These are phyloP conservation scores for Miichthys miiuy DNA, from an alignment of 2,797 vertebrate species.

Conservation along the genomic window DNA sequence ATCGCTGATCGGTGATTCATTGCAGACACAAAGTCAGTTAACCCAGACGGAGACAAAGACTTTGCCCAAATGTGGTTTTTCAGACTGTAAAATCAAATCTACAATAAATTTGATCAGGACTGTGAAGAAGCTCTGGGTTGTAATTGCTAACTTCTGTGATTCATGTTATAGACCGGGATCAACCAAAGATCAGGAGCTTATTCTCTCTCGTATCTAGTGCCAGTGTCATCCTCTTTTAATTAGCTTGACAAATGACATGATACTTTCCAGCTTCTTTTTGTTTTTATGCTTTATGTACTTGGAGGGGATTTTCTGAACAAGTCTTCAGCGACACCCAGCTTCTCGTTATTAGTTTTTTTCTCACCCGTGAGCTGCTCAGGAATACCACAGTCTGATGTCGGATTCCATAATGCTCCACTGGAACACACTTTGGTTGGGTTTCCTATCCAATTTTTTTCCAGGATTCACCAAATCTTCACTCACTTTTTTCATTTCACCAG, in stretches of 20 bases:
- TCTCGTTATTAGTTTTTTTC: background rate
- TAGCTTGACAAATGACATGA: conserved; percentile 33
- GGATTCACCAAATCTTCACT: conserved; percentile 32
- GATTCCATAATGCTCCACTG: conserved; percentile 4
- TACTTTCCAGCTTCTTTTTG: conserved; percentile 12
- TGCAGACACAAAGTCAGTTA: conserved; percentile 15
- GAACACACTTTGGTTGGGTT: conserved; percentile 25
- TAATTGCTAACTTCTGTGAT: background rate
- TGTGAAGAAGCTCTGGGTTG: background rate
- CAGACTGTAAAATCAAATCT: background rate
- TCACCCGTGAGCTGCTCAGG: conserved; percentile 10
- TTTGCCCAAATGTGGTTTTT: background rate
- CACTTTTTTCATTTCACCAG: conserved; percentile 26
- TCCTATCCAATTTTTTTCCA: conserved; percentile 38
- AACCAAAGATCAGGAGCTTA: background rate
- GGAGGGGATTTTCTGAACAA: conserved; percentile 5
- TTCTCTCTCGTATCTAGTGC: conserved; percentile 18
- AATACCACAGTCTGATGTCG: background rate
- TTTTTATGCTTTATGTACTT: conserved; percentile 14
- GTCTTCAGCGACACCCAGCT: conserved; percentile 8
- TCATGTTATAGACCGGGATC: background rate
- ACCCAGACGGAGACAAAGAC: background rate
- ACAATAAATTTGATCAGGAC: background rate
- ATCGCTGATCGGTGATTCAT: background rate
- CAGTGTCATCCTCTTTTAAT: conserved; percentile 36